phyloP scores from a whole-genome alignment of 2,113 vertebrate species.

The Leucosticte australis region DNA sequence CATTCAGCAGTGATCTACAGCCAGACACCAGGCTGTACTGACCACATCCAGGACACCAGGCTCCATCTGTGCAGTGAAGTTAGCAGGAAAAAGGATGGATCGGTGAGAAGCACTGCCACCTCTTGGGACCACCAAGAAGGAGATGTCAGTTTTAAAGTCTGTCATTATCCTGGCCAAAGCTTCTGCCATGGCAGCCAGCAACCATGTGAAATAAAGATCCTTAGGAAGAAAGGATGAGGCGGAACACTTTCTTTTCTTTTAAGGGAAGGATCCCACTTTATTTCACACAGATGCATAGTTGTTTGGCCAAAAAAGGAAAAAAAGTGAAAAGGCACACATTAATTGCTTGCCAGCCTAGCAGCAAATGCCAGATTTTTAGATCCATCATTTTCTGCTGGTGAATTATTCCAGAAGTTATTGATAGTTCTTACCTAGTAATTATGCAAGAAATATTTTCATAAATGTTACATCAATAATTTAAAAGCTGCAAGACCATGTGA shows the following conservation, averaged over 20 bases:
- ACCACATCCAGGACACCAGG: not conserved
- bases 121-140: not conserved
- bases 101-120: not conserved
- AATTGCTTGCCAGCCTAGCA: not conserved
- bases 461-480: not conserved
- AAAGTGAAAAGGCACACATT: not conserved
- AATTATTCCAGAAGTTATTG: not conserved
- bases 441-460: conserved; percentile 3
- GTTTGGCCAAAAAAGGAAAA: not conserved
- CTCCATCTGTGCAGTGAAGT: not conserved
- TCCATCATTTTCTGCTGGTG: not conserved
- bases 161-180: not conserved
- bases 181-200: not conserved
- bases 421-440: not conserved
- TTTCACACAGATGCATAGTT: not conserved
- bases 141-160: not conserved
- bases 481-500: not conserved
- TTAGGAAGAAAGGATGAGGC: not conserved
- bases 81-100: not conserved
- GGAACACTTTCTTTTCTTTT: not conserved
- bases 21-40: not conserved
- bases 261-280: not conserved
- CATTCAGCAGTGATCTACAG: not conserved
- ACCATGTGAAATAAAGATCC: not conserved
- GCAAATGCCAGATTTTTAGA: not conserved